A percentile compares a stretch with the other conserved stretches of the same genome.
phyloP scores from a whole-genome alignment of 2,888 invertebrate species.

The Scaptomyza polygonia region DNA sequence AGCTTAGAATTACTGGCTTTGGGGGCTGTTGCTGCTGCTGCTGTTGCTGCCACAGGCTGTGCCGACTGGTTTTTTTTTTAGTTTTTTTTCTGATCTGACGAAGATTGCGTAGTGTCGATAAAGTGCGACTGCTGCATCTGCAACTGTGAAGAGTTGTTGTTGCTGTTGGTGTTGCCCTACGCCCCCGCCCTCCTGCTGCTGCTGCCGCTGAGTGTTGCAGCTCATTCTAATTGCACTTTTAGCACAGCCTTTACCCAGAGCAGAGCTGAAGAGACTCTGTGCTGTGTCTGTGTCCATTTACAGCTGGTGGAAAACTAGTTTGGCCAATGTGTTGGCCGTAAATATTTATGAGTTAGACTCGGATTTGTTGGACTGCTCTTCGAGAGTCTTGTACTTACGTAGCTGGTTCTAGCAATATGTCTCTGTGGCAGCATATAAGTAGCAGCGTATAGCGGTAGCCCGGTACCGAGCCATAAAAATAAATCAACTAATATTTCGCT shows the following conservation, averaged over 20 bases:
- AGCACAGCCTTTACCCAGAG: constrained; percentile 48
- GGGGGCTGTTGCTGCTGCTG: constrained; percentile 16
- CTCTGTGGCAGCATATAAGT: constrained; percentile 39
- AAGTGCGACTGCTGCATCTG: constrained; percentile 44
- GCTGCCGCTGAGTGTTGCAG: constrained; percentile 37
- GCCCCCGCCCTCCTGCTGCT: constrained; percentile 36
- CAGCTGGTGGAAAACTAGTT: constrained; percentile 63
- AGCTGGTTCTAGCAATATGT: constrained; percentile 38
- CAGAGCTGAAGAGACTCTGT: constrained; percentile 18
- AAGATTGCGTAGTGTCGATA: constrained; percentile 61
- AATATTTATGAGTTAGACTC: constrained; percentile 66
- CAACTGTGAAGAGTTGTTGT: constrained; percentile 33
- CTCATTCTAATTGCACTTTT: constrained; percentile 67
- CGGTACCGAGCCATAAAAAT: constrained; percentile 44
- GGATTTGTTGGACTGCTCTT: constrained; percentile 13
- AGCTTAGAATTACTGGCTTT: constrained; percentile 65
- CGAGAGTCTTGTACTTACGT: constrained; percentile 7
- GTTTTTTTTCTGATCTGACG: no score
- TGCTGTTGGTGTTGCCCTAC: constrained; percentile 51
- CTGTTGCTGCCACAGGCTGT: constrained; percentile 10
- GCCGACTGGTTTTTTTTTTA: constrained; percentile 65
- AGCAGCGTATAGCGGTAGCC: constrained; percentile 51
- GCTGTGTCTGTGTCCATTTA: constrained; percentile 46
- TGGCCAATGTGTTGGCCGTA: constrained; percentile 62
- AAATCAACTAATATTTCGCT: constrained; percentile 67